Evolutionary conservation across 1,140 invertebrate genomes (phyloP), one percentile per base, ranked within the genome.

Genomic region (Drosophila pectinifera): DNA sequence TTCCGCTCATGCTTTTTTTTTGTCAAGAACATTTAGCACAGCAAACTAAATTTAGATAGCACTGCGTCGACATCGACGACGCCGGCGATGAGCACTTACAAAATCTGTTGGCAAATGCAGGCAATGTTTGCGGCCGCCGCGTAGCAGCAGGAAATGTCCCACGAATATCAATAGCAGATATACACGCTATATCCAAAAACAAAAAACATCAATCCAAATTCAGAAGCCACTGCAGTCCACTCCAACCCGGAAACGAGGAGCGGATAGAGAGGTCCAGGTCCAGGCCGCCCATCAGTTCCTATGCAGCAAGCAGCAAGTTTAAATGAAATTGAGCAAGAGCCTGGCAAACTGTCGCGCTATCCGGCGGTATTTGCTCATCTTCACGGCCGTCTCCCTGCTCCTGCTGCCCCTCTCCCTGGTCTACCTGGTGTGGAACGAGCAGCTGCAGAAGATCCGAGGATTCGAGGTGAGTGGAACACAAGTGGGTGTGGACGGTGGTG

Each of bases 291-390:
- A 78, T 73, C 78, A 79, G 84, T 81, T 90, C 74, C 85, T 83
- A 90, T 90, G 85, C 78, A 81, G 77, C 67, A 82, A 76, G 48
- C 46, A 53, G 55, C 74, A 79, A 65, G 80, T 64, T 79, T 91
- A 91, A 92, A 92, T 92, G 91, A 92, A 91, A 91, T 78, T 90
- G 54, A 86, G 74, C 75, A 82, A 79, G 73, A 85, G 80, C 77
- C 65, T 75, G 78, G 78, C 83, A 88, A 84, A 83, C 85, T 92
- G 91, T 82, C 91, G 91, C 89, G 79, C 80, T 68, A 68, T 92
- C 43, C 73, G 91, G 90, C 91, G 91, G 63, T 92, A 91, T 89
- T 86, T 92, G 82, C 80, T 92, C 46, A 80, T 92, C 64, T 92
- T 92, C 65, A 91, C 82, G 56, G 91, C 86, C 53, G 75, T 92